These are phyloP conservation scores for Ophiodon elongatus DNA, from an alignment of 2,113 vertebrate species.

Conservation along the genomic window DNA sequence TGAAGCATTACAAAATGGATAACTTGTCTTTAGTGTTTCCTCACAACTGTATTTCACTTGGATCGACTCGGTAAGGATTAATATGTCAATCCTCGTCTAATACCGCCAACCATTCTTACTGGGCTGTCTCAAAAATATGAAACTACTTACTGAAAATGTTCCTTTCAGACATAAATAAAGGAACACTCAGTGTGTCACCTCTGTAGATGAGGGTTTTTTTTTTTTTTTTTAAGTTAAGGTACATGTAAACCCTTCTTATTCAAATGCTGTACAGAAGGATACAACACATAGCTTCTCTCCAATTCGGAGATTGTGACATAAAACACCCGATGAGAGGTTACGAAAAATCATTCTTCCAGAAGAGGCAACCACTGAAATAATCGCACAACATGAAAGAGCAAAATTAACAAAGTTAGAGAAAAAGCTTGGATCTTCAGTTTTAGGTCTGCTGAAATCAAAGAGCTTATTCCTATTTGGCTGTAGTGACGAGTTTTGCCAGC, in stretches of 20 bases:
- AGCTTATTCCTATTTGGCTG: slow-evolving; percentile 73
- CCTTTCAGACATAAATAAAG: slow-evolving; percentile 54
- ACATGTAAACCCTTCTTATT: slow-evolving; percentile 35
- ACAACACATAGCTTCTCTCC: slow-evolving; percentile 37
- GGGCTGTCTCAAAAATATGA: slow-evolving; percentile 56
- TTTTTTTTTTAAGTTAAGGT: background rate
- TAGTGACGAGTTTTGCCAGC: slow-evolving; percentile 41
- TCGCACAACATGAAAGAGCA: slow-evolving; percentile 53
- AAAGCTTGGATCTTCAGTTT: slow-evolving; percentile 47
- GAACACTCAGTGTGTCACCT: slow-evolving; percentile 49
- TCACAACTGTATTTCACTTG: slow-evolving; percentile 28
- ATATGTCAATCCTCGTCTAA: slow-evolving; percentile 12
- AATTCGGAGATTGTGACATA: slow-evolving; percentile 36
- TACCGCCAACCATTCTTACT: slow-evolving; percentile 26
- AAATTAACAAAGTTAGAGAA: slow-evolving; percentile 28
- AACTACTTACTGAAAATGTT: slow-evolving; percentile 45
- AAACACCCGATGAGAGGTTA: slow-evolving; percentile 32
- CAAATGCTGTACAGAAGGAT: slow-evolving; percentile 65
- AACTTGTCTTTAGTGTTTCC: slow-evolving; percentile 28
- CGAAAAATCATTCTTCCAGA: background rate
- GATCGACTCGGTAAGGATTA: slow-evolving; percentile 15
- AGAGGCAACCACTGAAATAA: slow-evolving; percentile 75
- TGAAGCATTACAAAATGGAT: slow-evolving; percentile 43
- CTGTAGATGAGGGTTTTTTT: slow-evolving; percentile 12
- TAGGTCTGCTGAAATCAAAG: slow-evolving; percentile 56